Evolutionary conservation across 2,888 invertebrate genomes (phyloP), one percentile per base, ranked within the genome.

Genomic region (Cephalotes varians): DNA sequence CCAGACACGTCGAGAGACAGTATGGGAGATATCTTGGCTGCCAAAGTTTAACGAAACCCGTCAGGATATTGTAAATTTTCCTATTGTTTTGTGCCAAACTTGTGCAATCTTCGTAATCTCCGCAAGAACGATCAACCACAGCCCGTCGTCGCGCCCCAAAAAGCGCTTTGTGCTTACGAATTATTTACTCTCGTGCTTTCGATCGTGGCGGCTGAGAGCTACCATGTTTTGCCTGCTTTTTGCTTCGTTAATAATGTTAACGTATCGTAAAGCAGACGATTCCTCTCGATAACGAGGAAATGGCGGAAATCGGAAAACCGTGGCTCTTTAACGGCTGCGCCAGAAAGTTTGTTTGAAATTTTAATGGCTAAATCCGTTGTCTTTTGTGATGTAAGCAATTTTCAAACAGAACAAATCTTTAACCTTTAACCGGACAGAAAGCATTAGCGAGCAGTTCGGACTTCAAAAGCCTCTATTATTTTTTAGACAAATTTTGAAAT

Each of bases 191-290:
- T 18, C 56, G 44, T 47, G 21, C 18, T 12, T 56, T 34, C 69
- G 56, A 76, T 65, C 76, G 64, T 47, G 67, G 40, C 40, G 31
- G 34, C 77, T 67, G 77, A 79, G 34, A 65, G 40, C 51, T 54
- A 21, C 21, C 31, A n/a, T 25, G 34, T 79, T 56, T 69, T 79
- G 77, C 51, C 10, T 12, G 69, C 25, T 79, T 69, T 34, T 79
- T 79, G 77, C 69, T 25, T 18, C 56, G 77, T 69, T 79, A 79
- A 79, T 79, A 69, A 69, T 47, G 77, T 77, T 77, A 56, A 44
- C 21, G 77, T 47, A 56, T 79, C 77, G 69, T 40, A 34, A 79
- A 51, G 56, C 56, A 25, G 54, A 54, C 77, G 56, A 79, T 79
- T 56, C 47, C 40, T 56, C 31, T 56, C 28, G 40, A 21, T 79